Conservation (phyloP, 2,113 vertebrate genomes). For the Corapipo altera region DNA sequence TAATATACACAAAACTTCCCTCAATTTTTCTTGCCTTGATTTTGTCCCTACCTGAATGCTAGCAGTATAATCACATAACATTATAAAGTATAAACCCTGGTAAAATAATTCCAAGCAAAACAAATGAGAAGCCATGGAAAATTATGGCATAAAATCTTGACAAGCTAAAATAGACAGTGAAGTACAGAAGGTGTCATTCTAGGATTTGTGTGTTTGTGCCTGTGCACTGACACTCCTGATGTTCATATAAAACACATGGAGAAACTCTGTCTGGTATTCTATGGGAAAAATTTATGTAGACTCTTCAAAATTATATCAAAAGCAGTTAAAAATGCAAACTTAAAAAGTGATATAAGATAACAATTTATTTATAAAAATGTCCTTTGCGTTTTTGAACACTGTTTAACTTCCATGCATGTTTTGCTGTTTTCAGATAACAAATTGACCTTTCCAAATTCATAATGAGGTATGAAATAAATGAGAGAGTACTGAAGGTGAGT, state of each 20-base stretch:
- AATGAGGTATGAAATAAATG: slow-evolving; percentile 80
- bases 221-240: not conserved
- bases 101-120: not conserved
- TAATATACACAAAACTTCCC: not conserved
- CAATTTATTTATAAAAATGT: not conserved
- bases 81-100: not conserved
- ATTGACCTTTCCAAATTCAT: slow-evolving; percentile 79
- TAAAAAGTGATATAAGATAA: not conserved
- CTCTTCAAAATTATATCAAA: not conserved
- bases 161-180: not conserved
- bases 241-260: not conserved
- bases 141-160: not conserved
- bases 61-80: not conserved
- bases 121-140: not conserved
- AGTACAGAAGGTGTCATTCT: not conserved
- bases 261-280: not conserved
- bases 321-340: not conserved
- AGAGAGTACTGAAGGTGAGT: slow-evolving; percentile 73
- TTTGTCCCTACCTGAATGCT: not conserved
- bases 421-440: slow-evolving; percentile 41
- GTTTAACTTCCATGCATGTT: slow-evolving; percentile 8
- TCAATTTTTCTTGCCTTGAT: not conserved
- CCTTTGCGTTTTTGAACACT: not conserved
- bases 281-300: not conserved
- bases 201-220: not conserved